Base-by-base conservation (phyloP, 2,797 vertebrate species). In the Pyrocephalus nanus region DNA sequence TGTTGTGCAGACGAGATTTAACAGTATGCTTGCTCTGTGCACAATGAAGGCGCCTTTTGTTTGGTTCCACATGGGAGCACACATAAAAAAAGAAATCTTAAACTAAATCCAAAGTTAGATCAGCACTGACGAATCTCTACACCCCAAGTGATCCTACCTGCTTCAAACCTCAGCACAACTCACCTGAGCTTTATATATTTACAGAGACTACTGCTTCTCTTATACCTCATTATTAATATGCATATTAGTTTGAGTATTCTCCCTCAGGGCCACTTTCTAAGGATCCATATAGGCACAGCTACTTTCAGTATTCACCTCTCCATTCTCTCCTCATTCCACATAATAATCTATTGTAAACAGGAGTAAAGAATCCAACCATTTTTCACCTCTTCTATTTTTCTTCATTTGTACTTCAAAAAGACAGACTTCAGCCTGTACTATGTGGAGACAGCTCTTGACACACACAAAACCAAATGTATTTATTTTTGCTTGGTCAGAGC, bases 21-120 rank as follows among this genome's bases (percentile, higher is more conserved):
- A 34, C 20, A 34, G n/a, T 1, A 60, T 4, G 20, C 42, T 70
- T 5, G 22, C 25, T 67, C 48, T 38, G 17, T 11, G 30, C 67
- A 50, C 60, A 80, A 22, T 1, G 2, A 76, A 60, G 12, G 4
- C 0, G 0, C 10, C 29, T n/a, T 27, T 76, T 32, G 51, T 38
- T 20, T 60, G 48, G 65, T 11, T 82, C 34, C 60, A 71, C 45
- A 47, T 27, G 15, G 1, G 9, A 81, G 16, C 60, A 48, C 29
- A 66, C 8, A 21, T 11, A 26, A 58, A 53, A 27, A 27, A 61
- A 65, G 25, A 48, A 32, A 60, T 4, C 18, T 40, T 43, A 32
- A 53, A 55, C 5, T 12, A 22, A 87, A 88, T 26, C n/a, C 6
- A 11, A 30, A 55, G 25, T 13, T 19, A 27, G 8, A 72, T 55